phyloP scores from a whole-genome alignment of 2,797 vertebrate genomes.

The Pseudomugil tenellus region DNA sequence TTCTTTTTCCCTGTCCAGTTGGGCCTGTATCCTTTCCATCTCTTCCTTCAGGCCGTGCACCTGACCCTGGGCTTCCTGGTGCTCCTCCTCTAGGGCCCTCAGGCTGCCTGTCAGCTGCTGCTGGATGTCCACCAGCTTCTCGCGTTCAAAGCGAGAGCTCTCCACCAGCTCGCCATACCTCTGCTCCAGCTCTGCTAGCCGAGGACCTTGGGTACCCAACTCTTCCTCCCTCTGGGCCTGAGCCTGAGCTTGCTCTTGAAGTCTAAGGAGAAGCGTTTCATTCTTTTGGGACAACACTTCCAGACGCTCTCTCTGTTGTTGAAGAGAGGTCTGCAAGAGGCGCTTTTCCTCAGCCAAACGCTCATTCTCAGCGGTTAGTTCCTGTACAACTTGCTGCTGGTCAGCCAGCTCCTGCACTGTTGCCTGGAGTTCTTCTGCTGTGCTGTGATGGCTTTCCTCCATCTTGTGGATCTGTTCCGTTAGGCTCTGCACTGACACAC shows the following conservation, averaged over 20 bases:
- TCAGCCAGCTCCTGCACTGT: slow-evolving; percentile 95
- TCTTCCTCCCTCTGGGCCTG: slow-evolving; percentile 85
- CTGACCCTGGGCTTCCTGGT: slow-evolving; percentile 86
- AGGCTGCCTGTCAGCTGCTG: slow-evolving; percentile 94
- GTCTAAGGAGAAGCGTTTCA: slow-evolving; percentile 83
- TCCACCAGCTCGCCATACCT: slow-evolving; percentile 89
- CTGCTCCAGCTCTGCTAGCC: slow-evolving; percentile 90
- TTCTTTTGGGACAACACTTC: slow-evolving; percentile 93
- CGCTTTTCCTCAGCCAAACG: slow-evolving; percentile 90
- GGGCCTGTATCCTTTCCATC: slow-evolving; percentile 80
- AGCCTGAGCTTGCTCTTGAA: slow-evolving; percentile 86
- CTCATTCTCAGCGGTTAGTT: slow-evolving; percentile 94
- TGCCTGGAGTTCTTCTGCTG: slow-evolving; percentile 94
- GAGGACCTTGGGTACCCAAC: slow-evolving; percentile 76
- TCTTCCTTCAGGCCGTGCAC: slow-evolving; percentile 85
- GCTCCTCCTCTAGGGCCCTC: slow-evolving; percentile 89
- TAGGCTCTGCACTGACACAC: slow-evolving; percentile 89
- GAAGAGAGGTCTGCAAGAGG: slow-evolving; percentile 91
- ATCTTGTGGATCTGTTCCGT: slow-evolving; percentile 94
- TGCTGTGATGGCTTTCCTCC: slow-evolving; percentile 98
- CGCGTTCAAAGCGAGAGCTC: slow-evolving; percentile 91
- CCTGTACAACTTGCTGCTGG: slow-evolving; percentile 96
- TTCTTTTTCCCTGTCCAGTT: slow-evolving; percentile 84
- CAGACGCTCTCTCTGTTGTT: slow-evolving; percentile 89
- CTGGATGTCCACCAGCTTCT: slow-evolving; percentile 95